phyloP scores from a whole-genome alignment of 2,113 vertebrate species.

The Pteropus alecto region DNA sequence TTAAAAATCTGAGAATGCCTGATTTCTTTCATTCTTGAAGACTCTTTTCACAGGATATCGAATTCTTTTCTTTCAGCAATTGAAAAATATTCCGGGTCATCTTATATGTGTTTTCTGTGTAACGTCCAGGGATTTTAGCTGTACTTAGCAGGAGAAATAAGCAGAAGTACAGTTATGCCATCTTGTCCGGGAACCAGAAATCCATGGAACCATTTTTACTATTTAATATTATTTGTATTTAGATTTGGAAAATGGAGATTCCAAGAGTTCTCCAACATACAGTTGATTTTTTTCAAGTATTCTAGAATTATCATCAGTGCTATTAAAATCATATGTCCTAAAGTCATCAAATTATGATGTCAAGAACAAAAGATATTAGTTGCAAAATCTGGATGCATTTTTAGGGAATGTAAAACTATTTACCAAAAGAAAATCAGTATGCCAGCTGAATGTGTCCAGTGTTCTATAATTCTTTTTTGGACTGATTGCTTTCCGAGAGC shows the following conservation, averaged over 20 bases:
- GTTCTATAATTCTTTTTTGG: not conserved
- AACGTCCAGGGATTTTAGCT: not conserved
- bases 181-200: slow-evolving; percentile 3
- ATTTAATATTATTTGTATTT: slow-evolving; percentile 19
- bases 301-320: not conserved
- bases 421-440: not conserved
- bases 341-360: not conserved
- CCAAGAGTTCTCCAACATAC: not conserved
- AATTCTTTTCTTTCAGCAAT: not conserved
- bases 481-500: not conserved
- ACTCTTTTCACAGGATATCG: not conserved
- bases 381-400: not conserved
- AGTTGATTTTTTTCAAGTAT: not conserved
- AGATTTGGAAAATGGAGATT: not conserved
- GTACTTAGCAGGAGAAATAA: not conserved
- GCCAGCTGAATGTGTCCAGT: not conserved
- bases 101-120: not conserved
- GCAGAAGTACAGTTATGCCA: not conserved
- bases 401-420: not conserved
- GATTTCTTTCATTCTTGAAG: slow-evolving; percentile 1
- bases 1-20: not conserved
- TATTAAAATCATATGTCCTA: not conserved
- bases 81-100: not conserved
- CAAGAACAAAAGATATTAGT: slow-evolving; percentile 7
- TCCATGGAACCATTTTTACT: not conserved